Percentiles rank a stretch among this genome's conserved stretches.
These are phyloP conservation scores for Oenanthe melanoleuca DNA, from an alignment of 2,113 vertebrate genomes.

Conservation along the genomic window DNA sequence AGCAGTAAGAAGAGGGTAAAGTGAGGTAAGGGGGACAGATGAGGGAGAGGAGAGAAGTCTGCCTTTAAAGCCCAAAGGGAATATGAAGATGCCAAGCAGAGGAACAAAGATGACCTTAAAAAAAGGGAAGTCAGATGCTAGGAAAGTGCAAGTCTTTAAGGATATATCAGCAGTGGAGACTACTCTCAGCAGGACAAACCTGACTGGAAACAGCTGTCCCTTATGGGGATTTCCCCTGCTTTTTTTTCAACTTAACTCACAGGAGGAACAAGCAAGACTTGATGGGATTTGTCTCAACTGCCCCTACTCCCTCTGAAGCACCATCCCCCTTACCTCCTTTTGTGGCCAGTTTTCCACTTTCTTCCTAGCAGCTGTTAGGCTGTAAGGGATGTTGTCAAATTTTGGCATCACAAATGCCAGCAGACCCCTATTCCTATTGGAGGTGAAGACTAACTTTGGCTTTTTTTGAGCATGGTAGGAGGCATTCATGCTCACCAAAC, in stretches of 20 bases:
- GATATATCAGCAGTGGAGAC: background rate
- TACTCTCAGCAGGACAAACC: background rate
- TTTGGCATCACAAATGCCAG: background rate
- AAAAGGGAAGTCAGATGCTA: background rate
- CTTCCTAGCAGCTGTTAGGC: background rate
- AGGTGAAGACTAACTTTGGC: background rate
- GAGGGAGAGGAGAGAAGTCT: background rate
- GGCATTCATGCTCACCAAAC: background rate
- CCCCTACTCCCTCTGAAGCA: background rate
- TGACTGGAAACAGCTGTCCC: background rate
- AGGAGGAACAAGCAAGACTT: background rate
- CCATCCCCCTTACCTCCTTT: background rate
- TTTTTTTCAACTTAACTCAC: background rate
- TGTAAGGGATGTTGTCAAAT: background rate
- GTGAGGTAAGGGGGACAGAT: background rate
- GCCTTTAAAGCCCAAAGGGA: background rate
- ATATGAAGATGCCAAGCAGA: background rate
- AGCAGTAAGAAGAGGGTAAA: background rate
- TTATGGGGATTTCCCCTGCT: background rate
- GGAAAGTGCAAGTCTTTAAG: background rate
- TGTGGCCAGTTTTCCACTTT: background rate
- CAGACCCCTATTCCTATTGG: background rate
- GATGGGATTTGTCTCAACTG: background rate
- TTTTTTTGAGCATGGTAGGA: background rate
- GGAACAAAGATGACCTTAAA: background rate